Evolutionary conservation across 2,888 invertebrate species (phyloP).

Genomic region (Torymus aiolomorphi): DNA sequence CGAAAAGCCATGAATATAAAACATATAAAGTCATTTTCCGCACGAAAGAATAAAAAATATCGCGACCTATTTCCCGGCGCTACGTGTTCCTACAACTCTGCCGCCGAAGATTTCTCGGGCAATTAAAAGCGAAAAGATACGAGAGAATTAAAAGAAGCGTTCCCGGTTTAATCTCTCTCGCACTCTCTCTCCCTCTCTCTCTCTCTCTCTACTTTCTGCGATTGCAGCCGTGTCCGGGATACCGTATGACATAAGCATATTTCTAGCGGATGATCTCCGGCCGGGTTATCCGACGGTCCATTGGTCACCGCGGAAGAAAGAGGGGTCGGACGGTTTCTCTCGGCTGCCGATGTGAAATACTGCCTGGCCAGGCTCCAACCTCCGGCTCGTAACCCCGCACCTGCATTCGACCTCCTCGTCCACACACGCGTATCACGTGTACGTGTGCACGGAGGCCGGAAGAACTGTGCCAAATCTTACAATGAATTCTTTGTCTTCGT

Average conservation of each 20-base stretch:
- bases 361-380: slow-evolving; percentile 72
- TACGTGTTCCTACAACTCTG: no score
- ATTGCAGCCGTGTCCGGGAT: slow-evolving; percentile 38
- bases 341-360: slow-evolving; percentile 70
- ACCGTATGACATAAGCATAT: slow-evolving; percentile 69
- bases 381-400: slow-evolving; percentile 72
- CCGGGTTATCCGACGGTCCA: slow-evolving; percentile 70
- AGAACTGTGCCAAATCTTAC: no score
- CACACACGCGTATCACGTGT: slow-evolving; percentile 40
- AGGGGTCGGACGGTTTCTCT: slow-evolving; percentile 62
- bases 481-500: no score
- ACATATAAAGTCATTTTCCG: no score
- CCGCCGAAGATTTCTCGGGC: no score
- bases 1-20: no score
- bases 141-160: not conserved
- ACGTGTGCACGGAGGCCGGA: no score
- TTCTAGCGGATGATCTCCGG: slow-evolving; percentile 68
- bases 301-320: slow-evolving; percentile 67
- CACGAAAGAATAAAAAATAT: no score
- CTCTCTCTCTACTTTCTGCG: not conserved
- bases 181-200: not conserved
- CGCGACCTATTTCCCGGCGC: no score
- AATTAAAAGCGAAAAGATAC: slow-evolving; percentile 13
- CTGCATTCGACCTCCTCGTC: slow-evolving; percentile 67
- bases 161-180: slow-evolving; percentile 1